Base-by-base conservation (phyloP, 2,888 invertebrate genomes). In the Tuberolachnus salignus region DNA sequence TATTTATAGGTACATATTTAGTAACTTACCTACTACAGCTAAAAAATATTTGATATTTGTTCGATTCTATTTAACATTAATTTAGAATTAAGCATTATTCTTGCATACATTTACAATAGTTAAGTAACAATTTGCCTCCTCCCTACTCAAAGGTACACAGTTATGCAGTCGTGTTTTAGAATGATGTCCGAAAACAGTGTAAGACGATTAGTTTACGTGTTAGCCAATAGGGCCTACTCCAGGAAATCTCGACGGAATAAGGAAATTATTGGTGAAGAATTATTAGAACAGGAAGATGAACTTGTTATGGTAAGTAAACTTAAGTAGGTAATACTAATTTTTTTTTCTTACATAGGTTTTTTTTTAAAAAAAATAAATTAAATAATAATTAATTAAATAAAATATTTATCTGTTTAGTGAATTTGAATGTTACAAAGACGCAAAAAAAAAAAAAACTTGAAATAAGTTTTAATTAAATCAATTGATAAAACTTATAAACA, bases 121-220 rank as follows among this genome's bases (percentile, higher is more conserved):
- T 70, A 69, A 63, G 63, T 78, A 69, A 78, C 51, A 59, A 51
- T 78, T 59, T 78, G 78, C 78, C 78, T 67, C 78, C 78, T 78
- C 78, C 78, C 78, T 69, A 59, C 67, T 0, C 19, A 55, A 69
- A 78, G 78, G 78, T 78, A 42, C 59, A 78, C 49, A 21, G 67
- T 69, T 34, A 78, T 78, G 78, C 66, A 78, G 51, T 67, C 69
- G 46, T 78, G 49, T 78, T 59, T 78, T 59, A 78, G 59, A 78
- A 78, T 78, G 78, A 69, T 59, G 13, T 59, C 78, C 0, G 19
- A 26, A n/a, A 57, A 49, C 57, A 78, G 49, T 59, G 42, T 16
- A 8, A 78, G 59, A 51, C 78, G 23, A 49, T 26, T 78, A 69
- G 59, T 78, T 67, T 78, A 78, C 69, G 67, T 78, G 13, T 69